These are phyloP conservation scores for Aromia moschata DNA, from an alignment of 2,888 invertebrate genomes.

Conservation along the genomic window DNA sequence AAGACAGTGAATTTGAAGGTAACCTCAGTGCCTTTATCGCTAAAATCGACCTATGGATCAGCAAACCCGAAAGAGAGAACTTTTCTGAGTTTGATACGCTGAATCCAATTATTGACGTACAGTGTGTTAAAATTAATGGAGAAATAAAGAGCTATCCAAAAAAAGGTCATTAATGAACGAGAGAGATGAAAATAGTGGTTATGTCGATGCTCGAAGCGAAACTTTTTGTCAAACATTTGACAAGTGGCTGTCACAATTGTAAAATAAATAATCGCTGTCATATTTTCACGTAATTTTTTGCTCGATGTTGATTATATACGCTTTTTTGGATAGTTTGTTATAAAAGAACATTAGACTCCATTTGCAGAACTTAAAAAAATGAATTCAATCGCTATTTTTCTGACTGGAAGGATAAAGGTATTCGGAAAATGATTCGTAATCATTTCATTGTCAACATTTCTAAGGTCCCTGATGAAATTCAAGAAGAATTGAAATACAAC, in stretches of 20 bases:
- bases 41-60: constrained; percentile 19
- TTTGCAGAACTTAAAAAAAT: constrained; percentile 13
- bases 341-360: constrained; percentile 5
- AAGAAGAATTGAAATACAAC: constrained; percentile 26
- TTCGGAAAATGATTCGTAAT: constrained; percentile 21
- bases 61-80: constrained; percentile 12
- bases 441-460: constrained; percentile 20
- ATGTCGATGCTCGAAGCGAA: no score
- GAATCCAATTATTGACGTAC: constrained; percentile 20
- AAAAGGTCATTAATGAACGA: no score
- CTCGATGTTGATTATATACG: no score
- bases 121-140: constrained; percentile 20
- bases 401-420: constrained; percentile 21
- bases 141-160: no score
- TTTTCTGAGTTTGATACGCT: constrained; percentile 22
- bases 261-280: no score
- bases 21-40: no score
- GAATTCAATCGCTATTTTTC: constrained; percentile 17
- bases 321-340: no score
- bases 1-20: constrained; percentile 17
- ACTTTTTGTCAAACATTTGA: no score
- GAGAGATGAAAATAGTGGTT: no score
- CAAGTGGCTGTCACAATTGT: no score
- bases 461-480: constrained; percentile 21
- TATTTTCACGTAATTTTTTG: no score